Evolutionary conservation across 2,888 invertebrate genomes (phyloP).

Genomic region (Epinotia demarniana): DNA sequence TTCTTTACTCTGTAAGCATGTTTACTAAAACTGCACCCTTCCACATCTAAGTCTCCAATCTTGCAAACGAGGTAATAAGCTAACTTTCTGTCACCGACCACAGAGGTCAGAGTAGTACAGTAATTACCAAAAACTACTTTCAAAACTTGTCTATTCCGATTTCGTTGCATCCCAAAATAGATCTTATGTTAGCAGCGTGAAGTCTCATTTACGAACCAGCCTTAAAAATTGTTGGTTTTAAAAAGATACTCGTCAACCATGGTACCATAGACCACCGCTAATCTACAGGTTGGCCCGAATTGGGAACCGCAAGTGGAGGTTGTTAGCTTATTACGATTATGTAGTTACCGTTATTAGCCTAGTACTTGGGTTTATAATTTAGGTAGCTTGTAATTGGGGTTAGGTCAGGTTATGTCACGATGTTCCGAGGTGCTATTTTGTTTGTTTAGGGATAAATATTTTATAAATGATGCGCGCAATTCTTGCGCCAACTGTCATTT

Average conservation of each 20-base stretch:
- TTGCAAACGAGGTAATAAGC: constrained; percentile 30
- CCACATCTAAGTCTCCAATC: neutral
- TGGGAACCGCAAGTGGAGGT: constrained; percentile 32
- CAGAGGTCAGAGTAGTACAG: constrained; percentile 51
- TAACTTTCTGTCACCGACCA: constrained; percentile 32
- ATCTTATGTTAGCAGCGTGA: neutral
- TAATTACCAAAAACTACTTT: constrained; percentile 48
- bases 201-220: neutral
- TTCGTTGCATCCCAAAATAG: neutral
- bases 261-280: constrained; percentile 48
- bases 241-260: constrained; percentile 1
- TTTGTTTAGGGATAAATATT: neutral
- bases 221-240: neutral
- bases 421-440: constrained; percentile 14
- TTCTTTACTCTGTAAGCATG: neutral
- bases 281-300: constrained; percentile 29
- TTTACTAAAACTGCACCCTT: neutral
- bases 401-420: constrained; percentile 40
- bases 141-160: neutral
- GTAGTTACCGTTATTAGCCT: constrained; percentile 28
- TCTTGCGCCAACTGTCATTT: neutral
- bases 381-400: constrained; percentile 30
- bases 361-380: constrained; percentile 29
- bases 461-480: neutral
- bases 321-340: constrained; percentile 23